phyloP scores from a whole-genome alignment of 2,113 vertebrate genomes.

The Stictonetta naevosa region DNA sequence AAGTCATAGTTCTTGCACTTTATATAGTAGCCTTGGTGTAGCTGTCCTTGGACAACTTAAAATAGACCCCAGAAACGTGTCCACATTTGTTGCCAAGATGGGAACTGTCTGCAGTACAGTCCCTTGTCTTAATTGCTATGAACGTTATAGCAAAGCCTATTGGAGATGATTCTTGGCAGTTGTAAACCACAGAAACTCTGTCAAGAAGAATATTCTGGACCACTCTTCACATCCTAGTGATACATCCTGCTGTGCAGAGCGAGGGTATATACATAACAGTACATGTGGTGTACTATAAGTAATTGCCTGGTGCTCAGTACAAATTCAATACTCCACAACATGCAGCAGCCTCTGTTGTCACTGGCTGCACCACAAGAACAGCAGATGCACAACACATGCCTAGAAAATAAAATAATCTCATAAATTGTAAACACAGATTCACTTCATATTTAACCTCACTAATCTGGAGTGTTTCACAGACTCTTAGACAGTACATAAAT shows the following conservation, averaged over 20 bases:
- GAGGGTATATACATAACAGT: background rate
- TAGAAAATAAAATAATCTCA: background rate
- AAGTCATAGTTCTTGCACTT: background rate
- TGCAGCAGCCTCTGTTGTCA: background rate
- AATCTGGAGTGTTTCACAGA: accelerated
- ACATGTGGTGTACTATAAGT: background rate
- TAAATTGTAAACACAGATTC: background rate
- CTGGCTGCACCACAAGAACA: background rate
- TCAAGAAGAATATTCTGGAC: background rate
- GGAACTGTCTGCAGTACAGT: background rate
- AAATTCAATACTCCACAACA: background rate
- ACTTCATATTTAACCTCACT: background rate
- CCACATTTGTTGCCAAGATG: accelerated
- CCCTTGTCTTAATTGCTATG: background rate
- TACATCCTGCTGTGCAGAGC: background rate
- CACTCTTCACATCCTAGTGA: background rate
- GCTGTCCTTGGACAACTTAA: background rate
- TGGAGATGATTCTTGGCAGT: background rate
- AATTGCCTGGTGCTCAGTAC: background rate
- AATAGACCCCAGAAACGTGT: background rate
- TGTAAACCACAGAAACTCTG: background rate
- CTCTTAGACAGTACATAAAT: background rate
- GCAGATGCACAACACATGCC: background rate
- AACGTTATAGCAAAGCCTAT: background rate
- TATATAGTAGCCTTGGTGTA: background rate